These are phyloP conservation scores for Pelecanus crispus DNA, from an alignment of 2,113 vertebrate species.

Conservation along the genomic window DNA sequence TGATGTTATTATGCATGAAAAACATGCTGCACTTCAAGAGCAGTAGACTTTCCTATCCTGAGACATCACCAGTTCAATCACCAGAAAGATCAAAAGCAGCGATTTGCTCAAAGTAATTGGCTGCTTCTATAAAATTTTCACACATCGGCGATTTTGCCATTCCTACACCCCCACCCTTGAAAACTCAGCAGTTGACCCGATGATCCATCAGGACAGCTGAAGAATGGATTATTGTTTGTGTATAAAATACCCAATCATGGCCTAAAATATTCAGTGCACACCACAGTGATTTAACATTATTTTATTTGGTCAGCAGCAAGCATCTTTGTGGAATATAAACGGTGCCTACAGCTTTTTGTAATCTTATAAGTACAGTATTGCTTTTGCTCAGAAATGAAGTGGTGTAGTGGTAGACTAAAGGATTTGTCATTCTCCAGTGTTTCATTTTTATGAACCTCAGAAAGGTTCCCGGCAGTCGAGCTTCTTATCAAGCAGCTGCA, in stretches of 20 bases:
- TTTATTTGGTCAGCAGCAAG: conserved; percentile 11
- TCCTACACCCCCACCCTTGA: not conserved
- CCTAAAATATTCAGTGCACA: not conserved
- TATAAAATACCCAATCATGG: not conserved
- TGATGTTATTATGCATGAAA: not conserved
- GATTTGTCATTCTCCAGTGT: conserved; percentile 36
- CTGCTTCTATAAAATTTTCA: not conserved
- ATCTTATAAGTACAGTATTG: not conserved
- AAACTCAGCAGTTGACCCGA: not conserved
- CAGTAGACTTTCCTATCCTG: not conserved
- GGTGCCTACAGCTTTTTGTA: not conserved
- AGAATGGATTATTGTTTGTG: not conserved
- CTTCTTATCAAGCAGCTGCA: conserved; percentile 50
- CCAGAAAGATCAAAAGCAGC: conserved; percentile 8
- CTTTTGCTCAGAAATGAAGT: conserved; percentile 2
- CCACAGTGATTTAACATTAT: not conserved
- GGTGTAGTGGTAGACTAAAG: not conserved
- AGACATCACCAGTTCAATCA: not conserved
- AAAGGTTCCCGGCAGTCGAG: not conserved
- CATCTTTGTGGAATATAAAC: not conserved
- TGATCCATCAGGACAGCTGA: not conserved
- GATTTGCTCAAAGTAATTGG: conserved; percentile 15
- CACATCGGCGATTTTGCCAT: not conserved
- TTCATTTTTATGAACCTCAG: conserved; percentile 15
- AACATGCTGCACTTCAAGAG: not conserved